A percentile compares a stretch with the other conserved stretches of the same genome.
Conservation (phyloP, 2,113 vertebrate genomes). For the Cygnus buccinator region DNA sequence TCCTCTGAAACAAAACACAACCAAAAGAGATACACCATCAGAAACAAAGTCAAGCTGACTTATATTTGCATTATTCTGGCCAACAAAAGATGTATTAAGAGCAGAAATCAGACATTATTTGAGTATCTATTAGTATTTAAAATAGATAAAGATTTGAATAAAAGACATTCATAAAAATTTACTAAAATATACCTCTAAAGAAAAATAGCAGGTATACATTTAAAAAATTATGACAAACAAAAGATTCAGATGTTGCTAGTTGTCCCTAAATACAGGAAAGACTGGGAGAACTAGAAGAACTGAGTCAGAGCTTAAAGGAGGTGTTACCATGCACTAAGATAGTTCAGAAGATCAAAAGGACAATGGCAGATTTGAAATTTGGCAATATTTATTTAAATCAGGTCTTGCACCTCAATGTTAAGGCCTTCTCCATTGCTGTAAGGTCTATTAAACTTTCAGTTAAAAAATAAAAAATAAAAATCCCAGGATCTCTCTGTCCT, state of each 20-base stretch:
- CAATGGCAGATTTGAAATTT: neutral
- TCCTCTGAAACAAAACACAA: conserved; percentile 64
- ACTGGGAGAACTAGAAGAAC: neutral
- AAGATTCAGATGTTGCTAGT: neutral
- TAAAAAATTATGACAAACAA: neutral
- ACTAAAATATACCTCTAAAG: neutral
- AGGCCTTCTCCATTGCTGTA: neutral
- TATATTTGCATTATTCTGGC: neutral
- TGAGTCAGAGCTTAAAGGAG: neutral
- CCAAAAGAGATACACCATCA: conserved; percentile 2
- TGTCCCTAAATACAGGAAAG: neutral
- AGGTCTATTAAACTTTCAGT: neutral
- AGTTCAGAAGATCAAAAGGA: neutral
- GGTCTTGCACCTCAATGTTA: neutral
- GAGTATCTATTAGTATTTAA: neutral
- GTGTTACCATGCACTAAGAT: neutral
- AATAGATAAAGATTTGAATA: neutral
- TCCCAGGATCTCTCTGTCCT: neutral
- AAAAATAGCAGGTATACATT: neutral
- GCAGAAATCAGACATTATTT: neutral
- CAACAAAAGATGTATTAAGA: neutral
- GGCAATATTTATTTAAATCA: neutral
- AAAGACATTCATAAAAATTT: neutral
- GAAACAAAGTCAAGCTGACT: neutral
- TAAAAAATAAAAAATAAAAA: neutral